A percentile compares a stretch with the other conserved stretches of the same genome.
Conservation (phyloP, 2,888 invertebrate genomes). For the Punctoribates punctum region DNA sequence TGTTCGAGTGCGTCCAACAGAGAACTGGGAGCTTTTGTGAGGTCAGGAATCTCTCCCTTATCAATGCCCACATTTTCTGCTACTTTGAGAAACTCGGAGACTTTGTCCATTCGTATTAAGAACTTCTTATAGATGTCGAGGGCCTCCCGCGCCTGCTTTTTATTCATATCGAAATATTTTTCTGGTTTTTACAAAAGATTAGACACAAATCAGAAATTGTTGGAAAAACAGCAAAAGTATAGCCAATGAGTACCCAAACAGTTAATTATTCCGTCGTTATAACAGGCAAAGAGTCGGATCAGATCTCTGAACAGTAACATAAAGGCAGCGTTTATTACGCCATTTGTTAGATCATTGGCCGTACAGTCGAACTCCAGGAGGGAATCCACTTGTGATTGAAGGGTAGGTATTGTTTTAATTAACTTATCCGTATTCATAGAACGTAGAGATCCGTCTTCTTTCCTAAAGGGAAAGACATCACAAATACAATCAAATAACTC, state of each 20-base stretch:
- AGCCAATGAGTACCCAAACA: constrained; percentile 80
- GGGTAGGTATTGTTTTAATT: constrained; percentile 88
- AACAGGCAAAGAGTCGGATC: constrained; percentile 97
- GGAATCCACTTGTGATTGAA: constrained; percentile 92
- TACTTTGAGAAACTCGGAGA: constrained; percentile 89
- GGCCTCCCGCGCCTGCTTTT: constrained; percentile 96
- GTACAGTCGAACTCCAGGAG: constrained; percentile 96
- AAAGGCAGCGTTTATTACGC: constrained; percentile 98
- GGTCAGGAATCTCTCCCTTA: constrained; percentile 61
- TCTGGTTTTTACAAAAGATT: constrained; percentile 66
- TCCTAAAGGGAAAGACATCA: constrained; percentile 59
- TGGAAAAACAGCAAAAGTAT: constrained; percentile 46
- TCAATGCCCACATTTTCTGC: constrained; percentile 62
- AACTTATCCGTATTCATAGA: constrained; percentile 97
- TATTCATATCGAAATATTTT: constrained; percentile 99
- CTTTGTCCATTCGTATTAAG: constrained; percentile 95
- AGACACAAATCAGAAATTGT: neutral
- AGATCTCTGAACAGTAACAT: constrained; percentile 95
- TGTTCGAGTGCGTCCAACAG: constrained; percentile 94
- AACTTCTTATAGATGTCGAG: constrained; percentile 98
- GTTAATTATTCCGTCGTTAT: constrained; percentile 99
- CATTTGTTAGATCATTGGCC: constrained; percentile 93
- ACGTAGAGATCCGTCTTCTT: constrained; percentile 92
- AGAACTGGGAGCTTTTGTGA: constrained; percentile 60
- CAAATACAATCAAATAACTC: neutral